Evolutionary conservation across 2,888 invertebrate genomes (phyloP).

Genomic region (Drosophila sordidula): DNA sequence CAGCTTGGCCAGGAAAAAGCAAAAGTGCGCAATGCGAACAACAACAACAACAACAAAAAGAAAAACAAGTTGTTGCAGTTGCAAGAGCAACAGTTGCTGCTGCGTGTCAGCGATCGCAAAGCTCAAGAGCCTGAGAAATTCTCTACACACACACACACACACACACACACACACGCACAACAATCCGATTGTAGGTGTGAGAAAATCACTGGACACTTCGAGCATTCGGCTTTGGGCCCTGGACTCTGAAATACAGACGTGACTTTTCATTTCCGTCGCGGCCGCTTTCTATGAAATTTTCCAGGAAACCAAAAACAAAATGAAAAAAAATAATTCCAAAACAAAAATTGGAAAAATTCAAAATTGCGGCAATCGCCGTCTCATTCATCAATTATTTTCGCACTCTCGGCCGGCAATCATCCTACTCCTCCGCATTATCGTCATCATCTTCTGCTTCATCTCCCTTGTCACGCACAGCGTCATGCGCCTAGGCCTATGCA

Average conservation of each 20-base stretch:
- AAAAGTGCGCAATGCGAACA: slow-evolving; percentile 56
- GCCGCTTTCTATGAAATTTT: slow-evolving; percentile 26
- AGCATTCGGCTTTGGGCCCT: slow-evolving; percentile 20
- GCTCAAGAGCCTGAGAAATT: slow-evolving; percentile 53
- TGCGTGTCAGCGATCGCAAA: slow-evolving; percentile 35
- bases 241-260: slow-evolving; percentile 45
- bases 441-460: slow-evolving; percentile 20
- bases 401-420: slow-evolving; percentile 37
- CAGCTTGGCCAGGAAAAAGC: slow-evolving; percentile 53
- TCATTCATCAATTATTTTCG: slow-evolving; percentile 68
- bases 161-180: slow-evolving; percentile 12
- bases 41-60: slow-evolving; percentile 10
- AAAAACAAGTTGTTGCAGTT: slow-evolving; percentile 35
- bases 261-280: slow-evolving; percentile 71
- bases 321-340: neutral
- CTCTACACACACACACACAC: slow-evolving; percentile 24
- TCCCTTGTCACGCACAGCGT: slow-evolving; percentile 32
- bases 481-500: slow-evolving; percentile 15
- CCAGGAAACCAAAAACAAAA: slow-evolving; percentile 17
- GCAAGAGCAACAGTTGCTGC: slow-evolving; percentile 29
- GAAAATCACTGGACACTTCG: slow-evolving; percentile 25
- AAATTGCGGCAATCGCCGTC: slow-evolving; percentile 22
- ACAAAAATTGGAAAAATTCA: slow-evolving; percentile 3
- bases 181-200: slow-evolving; percentile 37
- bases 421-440: no score